Percentiles rank a stretch among this genome's conserved stretches.
phyloP scores from a whole-genome alignment of 2,797 vertebrate species.

The Alfaro cultratus region DNA sequence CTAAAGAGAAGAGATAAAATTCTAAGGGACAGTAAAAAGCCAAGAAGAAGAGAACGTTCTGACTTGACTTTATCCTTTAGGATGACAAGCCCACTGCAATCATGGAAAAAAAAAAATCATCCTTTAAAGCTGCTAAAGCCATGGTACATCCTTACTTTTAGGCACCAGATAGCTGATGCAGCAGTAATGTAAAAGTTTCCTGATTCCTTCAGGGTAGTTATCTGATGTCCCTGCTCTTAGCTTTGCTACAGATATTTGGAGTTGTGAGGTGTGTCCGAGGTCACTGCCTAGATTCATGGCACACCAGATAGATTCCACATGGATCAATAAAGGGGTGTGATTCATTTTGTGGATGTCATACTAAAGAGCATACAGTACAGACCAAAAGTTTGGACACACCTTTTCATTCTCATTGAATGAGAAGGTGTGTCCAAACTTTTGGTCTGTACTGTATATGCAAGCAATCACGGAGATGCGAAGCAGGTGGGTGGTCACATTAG shows the following conservation, averaged over 20 bases:
- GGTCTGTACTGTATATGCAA: too few species aligned
- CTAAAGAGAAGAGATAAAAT: background rate
- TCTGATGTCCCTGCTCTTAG: background rate
- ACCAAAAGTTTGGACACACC: too few species aligned
- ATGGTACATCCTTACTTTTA: background rate
- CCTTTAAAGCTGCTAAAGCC: background rate
- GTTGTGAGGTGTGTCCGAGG: background rate
- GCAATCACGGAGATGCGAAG: background rate
- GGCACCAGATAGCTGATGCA: background rate
- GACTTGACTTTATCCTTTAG: background rate
- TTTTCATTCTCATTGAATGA: too few species aligned
- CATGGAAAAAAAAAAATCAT: background rate
- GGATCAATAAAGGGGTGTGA: background rate
- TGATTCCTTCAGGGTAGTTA: background rate
- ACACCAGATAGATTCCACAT: background rate
- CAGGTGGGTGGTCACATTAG: background rate
- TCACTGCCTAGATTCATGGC: background rate
- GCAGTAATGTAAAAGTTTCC: background rate
- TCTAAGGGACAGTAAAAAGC: background rate
- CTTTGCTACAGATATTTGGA: background rate
- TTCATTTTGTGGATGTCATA: background rate
- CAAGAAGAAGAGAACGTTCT: background rate
- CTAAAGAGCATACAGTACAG: background rate
- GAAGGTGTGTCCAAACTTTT: too few species aligned
- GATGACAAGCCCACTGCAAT: background rate